phyloP scores from a whole-genome alignment of 37 sponge, comb jelly and placozoan species.

The Mnemiopsis leidyi region DNA sequence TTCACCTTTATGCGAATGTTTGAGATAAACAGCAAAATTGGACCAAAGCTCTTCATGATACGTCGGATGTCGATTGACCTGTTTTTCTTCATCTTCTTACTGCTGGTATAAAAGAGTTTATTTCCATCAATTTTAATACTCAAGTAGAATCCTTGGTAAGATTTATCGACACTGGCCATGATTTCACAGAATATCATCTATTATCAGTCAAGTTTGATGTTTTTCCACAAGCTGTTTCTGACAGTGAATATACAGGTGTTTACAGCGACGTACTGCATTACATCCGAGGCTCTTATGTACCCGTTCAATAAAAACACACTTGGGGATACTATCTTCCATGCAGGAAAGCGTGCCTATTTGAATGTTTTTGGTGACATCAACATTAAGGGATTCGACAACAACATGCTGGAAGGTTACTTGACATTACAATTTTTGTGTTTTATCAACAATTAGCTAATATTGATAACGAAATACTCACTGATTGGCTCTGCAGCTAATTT shows the following conservation, averaged over 20 bases:
- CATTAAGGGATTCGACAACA: background rate
- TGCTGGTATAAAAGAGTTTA: slow-evolving; percentile 16
- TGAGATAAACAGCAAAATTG: slow-evolving; percentile 29
- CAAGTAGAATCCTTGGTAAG: background rate
- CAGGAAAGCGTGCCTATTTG: background rate
- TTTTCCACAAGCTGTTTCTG: no score
- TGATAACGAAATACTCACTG: no score
- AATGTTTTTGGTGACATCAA: slow-evolving; percentile 39
- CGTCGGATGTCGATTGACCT: slow-evolving; percentile 39
- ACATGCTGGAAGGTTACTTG: slow-evolving; percentile 27
- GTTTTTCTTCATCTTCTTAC: slow-evolving; percentile 19
- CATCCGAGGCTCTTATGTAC: slow-evolving; percentile 24
- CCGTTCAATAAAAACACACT: background rate
- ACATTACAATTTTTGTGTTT: no score
- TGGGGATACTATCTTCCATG: background rate
- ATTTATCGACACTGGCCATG: no score
- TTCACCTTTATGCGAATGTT: slow-evolving; percentile 43
- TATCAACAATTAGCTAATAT: no score
- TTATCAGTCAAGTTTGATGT: no score
- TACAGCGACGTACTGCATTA: slow-evolving; percentile 21
- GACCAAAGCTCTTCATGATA: slow-evolving; percentile 52
- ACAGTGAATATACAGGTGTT: no score
- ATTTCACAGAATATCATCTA: no score
- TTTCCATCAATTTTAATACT: no score
- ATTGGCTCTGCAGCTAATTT: no score